These are phyloP conservation scores for Hemibagrus guttatus DNA, from an alignment of 2,797 vertebrate species.

Conservation along the genomic window DNA sequence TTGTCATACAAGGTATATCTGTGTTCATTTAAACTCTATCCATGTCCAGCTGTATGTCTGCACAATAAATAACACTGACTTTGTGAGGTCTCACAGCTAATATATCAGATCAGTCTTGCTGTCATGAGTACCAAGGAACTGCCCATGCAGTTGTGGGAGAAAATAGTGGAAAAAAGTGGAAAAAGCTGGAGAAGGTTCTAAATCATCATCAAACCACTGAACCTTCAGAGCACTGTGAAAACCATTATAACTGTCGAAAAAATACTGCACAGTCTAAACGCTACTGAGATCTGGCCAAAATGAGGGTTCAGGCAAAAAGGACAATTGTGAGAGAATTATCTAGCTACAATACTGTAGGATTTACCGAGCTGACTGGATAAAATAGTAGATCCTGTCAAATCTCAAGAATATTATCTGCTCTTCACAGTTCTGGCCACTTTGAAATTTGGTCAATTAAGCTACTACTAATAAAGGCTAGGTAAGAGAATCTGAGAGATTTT, in stretches of 20 bases:
- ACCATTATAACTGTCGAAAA: not conserved
- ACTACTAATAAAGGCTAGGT: not conserved
- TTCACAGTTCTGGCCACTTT: not conserved
- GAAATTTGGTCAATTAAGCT: not conserved
- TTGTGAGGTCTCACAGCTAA: not conserved
- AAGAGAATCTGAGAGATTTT: not conserved
- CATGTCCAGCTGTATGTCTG: not conserved
- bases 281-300: no score
- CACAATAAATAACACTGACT: not conserved
- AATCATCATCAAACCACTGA: not conserved
- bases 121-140: not conserved
- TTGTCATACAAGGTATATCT: not conserved
- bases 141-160: not conserved
- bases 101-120: not conserved
- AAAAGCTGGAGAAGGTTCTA: not conserved
- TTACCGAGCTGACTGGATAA: not conserved
- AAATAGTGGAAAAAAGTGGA: not conserved
- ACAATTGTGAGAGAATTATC: not conserved
- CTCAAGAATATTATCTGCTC: not conserved
- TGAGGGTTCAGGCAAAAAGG: not conserved
- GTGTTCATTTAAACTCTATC: not conserved
- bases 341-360: not conserved
- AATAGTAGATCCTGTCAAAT: not conserved
- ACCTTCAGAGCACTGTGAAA: not conserved
- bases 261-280: no score